Conservation (phyloP, 2,888 invertebrate genomes). For the Apotomis capreana region DNA sequence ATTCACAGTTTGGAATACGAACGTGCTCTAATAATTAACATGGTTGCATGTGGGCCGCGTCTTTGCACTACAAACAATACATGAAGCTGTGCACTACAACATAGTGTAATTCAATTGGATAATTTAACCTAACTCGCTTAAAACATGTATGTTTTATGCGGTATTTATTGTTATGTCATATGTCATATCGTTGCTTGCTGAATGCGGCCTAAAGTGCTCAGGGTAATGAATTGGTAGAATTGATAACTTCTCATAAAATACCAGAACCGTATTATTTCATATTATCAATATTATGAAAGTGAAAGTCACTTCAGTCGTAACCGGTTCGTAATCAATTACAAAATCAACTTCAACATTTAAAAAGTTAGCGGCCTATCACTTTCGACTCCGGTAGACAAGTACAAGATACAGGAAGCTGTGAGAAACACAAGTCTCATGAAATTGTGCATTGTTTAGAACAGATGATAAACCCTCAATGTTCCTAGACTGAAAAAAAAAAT, state of each 20-base stretch:
- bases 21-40: conserved; percentile 77
- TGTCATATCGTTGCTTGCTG: no score
- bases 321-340: conserved; percentile 50
- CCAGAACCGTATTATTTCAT: conserved; percentile 13
- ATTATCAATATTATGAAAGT: conserved; percentile 57
- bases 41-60: conserved; percentile 58
- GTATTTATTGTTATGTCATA: no score
- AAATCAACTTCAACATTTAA: conserved; percentile 52
- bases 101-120: neutral
- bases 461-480: neutral
- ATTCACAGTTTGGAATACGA: conserved; percentile 77
- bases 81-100: conserved; percentile 5
- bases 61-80: conserved; percentile 23
- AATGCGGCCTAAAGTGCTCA: no score
- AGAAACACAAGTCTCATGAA: neutral
- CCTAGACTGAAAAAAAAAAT: neutral
- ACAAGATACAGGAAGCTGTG: neutral
- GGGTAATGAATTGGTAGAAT: no score
- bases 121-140: neutral
- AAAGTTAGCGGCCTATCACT: conserved; percentile 65
- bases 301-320: conserved; percentile 58
- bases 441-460: neutral
- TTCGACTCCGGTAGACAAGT: conserved; percentile 42
- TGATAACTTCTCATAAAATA: no score
- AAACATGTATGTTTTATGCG: no score